phyloP scores from a whole-genome alignment of 2,888 invertebrate genomes.

The Mycogona germanica region DNA sequence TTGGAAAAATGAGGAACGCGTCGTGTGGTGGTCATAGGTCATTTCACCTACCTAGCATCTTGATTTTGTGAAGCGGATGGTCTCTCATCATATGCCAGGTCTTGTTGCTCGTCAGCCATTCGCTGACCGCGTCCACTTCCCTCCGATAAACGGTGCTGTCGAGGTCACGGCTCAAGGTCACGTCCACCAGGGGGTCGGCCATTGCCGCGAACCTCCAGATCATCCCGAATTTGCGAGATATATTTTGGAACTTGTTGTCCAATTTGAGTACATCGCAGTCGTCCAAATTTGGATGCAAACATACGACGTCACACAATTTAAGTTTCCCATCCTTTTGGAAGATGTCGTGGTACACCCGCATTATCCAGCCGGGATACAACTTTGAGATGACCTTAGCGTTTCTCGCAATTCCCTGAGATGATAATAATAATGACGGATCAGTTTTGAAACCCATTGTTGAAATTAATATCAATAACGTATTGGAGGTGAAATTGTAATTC shows the following conservation, averaged over 20 bases:
- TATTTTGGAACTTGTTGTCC: background rate
- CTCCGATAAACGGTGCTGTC: constrained; percentile 17
- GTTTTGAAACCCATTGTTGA: no score
- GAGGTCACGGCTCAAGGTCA: constrained; percentile 14
- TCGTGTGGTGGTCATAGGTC: no score
- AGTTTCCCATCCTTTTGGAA: background rate
- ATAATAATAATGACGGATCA: background rate
- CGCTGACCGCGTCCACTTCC: constrained; percentile 19
- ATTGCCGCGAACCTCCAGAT: constrained; percentile 16
- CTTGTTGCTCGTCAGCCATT: constrained; percentile 14
- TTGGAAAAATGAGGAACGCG: no score
- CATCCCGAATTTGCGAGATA: constrained; percentile 5
- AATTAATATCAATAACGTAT: no score
- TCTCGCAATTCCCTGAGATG: constrained; percentile 2
- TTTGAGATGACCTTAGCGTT: constrained; percentile 1
- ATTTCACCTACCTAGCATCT: constrained; percentile 9
- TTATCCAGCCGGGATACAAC: constrained; percentile 14
- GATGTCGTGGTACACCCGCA: constrained; percentile 17
- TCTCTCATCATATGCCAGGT: constrained; percentile 20
- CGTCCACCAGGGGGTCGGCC: constrained; percentile 17
- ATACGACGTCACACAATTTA: constrained; percentile 3
- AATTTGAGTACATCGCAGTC: constrained; percentile 10
- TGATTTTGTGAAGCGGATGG: constrained; percentile 7
- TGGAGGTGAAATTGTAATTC: no score
- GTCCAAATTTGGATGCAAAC: constrained; percentile 4